Evolutionary conservation across 2,888 invertebrate species (phyloP).

Genomic region (Hirtodrosophila histrioides): DNA sequence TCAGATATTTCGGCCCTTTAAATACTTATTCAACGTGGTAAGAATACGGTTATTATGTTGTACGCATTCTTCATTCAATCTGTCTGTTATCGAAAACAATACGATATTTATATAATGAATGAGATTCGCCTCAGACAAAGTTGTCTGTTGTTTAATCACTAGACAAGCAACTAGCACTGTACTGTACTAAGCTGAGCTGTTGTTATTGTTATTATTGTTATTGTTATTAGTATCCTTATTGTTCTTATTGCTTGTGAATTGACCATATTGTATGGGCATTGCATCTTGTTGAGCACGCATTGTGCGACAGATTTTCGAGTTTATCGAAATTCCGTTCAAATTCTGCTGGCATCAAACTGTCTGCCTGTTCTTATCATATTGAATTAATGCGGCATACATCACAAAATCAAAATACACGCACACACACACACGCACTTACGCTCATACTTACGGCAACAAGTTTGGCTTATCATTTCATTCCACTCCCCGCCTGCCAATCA

Average conservation of each 20-base stretch:
- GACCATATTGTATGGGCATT: slow-evolving; percentile 26
- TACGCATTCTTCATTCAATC: neutral
- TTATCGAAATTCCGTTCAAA: slow-evolving; percentile 53
- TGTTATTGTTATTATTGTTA: slow-evolving; percentile 7
- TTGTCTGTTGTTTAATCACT: slow-evolving; percentile 24
- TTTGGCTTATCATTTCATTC: slow-evolving; percentile 38
- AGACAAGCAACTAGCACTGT: slow-evolving; percentile 15
- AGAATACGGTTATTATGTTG: neutral
- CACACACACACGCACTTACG: slow-evolving; percentile 10
- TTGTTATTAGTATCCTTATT: slow-evolving; percentile 24
- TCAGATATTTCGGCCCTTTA: no score
- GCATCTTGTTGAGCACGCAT: slow-evolving; percentile 14
- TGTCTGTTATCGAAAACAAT: no score
- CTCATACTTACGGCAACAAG: neutral
- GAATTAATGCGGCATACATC: slow-evolving; percentile 71
- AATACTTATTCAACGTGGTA: neutral
- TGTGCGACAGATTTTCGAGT: slow-evolving; percentile 42
- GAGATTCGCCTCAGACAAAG: slow-evolving; percentile 12
- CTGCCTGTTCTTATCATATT: slow-evolving; percentile 63
- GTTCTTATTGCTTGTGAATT: slow-evolving; percentile 26
- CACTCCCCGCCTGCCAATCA: slow-evolving; percentile 31
- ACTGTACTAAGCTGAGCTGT: slow-evolving; percentile 4
- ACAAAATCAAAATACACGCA: slow-evolving; percentile 59
- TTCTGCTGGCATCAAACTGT: slow-evolving; percentile 43
- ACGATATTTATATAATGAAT: slow-evolving; percentile 1